Conservation (phyloP, 2,797 vertebrate species). For the Knipowitschia caucasica region DNA sequence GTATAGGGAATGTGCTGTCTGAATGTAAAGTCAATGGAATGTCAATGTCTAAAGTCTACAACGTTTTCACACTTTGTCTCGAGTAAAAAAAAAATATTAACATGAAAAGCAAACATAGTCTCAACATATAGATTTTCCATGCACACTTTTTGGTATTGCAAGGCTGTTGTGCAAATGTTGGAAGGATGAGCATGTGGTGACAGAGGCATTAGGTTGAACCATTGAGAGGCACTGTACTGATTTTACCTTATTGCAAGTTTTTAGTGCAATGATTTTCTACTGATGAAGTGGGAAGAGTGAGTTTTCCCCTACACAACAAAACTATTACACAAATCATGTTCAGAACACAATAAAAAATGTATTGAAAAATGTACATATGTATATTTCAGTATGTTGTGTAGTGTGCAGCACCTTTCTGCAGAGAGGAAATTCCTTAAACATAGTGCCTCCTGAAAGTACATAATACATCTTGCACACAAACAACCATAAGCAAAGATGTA, state of each 20-base stretch:
- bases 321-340: too few species aligned
- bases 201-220: slow-evolving; percentile 44
- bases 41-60: slow-evolving; percentile 67
- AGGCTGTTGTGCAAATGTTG: slow-evolving; percentile 60
- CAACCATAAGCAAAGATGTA: too few species aligned
- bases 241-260: slow-evolving; percentile 36
- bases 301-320: too few species aligned
- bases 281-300: neutral
- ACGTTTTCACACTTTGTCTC: neutral
- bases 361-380: too few species aligned
- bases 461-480: too few species aligned
- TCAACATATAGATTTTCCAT: slow-evolving; percentile 37
- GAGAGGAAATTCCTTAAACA: too few species aligned
- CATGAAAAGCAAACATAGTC: slow-evolving; percentile 8
- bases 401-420: too few species aligned
- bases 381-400: too few species aligned
- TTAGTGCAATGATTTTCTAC: neutral
- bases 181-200: slow-evolving; percentile 25
- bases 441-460: too few species aligned
- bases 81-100: slow-evolving; percentile 16
- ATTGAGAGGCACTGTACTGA: slow-evolving; percentile 63
- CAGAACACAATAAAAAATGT: too few species aligned
- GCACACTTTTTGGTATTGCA: slow-evolving; percentile 54
- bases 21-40: slow-evolving; percentile 60
- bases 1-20: slow-evolving; percentile 56